Evolutionary conservation across 2,888 invertebrate genomes (phyloP).

Genomic region (Drosophila melanosoma): DNA sequence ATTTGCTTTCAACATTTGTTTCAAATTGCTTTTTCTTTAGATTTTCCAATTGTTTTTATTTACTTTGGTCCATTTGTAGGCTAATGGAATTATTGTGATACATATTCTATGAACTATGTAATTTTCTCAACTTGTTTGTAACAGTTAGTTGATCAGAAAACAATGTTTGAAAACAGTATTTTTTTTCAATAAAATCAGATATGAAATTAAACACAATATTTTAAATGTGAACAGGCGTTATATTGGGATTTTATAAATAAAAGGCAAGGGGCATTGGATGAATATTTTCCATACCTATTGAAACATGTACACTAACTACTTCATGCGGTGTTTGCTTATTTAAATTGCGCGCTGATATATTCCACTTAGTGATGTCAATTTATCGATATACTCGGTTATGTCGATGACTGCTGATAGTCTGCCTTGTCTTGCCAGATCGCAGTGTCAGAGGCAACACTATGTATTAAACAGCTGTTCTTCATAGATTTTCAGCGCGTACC

Average conservation of each 20-base stretch:
- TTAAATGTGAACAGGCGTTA: background rate
- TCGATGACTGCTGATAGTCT: too few relatives aligned
- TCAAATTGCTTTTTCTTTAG: conserved; percentile 36
- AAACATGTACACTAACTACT: conserved; percentile 52
- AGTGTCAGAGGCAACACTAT: conserved; percentile 25
- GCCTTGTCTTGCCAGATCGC: conserved; percentile 14
- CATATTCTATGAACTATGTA: conserved; percentile 52
- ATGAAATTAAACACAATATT: conserved; percentile 9
- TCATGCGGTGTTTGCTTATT: conserved; percentile 24
- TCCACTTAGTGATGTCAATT: background rate
- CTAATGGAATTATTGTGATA: conserved; percentile 67
- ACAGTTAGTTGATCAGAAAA: conserved; percentile 33
- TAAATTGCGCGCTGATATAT: conserved; percentile 22
- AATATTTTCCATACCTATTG: conserved; percentile 68
- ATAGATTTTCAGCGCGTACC: conserved; percentile 4
- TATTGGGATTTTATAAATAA: conserved; percentile 64
- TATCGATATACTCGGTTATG: background rate
- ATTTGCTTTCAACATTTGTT: conserved; percentile 22
- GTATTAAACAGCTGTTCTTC: conserved; percentile 41
- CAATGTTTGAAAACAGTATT: conserved; percentile 53
- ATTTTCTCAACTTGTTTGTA: conserved; percentile 38
- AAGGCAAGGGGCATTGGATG: conserved; percentile 70
- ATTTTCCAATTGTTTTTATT: conserved; percentile 29
- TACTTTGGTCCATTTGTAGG: conserved; percentile 43
- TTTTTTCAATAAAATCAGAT: conserved; percentile 68